These are phyloP conservation scores for Drosophila buzzatii DNA, from an alignment of 2,888 invertebrate genomes.

Conservation along the genomic window DNA sequence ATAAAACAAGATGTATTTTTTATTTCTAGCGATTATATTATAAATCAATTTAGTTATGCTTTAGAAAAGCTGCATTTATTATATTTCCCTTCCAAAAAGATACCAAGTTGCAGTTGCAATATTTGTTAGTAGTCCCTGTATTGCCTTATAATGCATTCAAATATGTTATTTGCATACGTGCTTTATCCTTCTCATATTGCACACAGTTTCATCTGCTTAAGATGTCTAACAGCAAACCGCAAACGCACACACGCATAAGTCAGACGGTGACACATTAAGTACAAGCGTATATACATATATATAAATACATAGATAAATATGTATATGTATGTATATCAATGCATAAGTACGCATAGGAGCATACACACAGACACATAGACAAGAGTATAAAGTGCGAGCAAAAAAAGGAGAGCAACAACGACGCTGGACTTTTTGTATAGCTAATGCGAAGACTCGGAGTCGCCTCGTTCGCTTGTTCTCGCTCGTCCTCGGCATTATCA, in stretches of 20 bases:
- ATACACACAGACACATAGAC: neutral
- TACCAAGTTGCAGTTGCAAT: neutral
- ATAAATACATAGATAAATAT: neutral
- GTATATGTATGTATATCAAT: neutral
- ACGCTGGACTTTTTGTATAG: slow-evolving; percentile 30
- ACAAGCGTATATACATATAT: neutral
- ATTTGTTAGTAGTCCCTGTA: neutral
- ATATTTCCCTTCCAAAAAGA: neutral
- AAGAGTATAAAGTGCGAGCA: slow-evolving; percentile 14
- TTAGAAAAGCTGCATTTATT: neutral
- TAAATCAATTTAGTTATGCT: neutral
- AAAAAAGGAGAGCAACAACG: slow-evolving; percentile 24
- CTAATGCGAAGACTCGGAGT: slow-evolving; percentile 42
- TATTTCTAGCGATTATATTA: neutral
- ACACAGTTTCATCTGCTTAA: slow-evolving; percentile 37
- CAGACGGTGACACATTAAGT: slow-evolving; percentile 10
- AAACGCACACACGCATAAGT: slow-evolving; percentile 9
- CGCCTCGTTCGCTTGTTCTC: slow-evolving; percentile 10
- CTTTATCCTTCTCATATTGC: slow-evolving; percentile 1
- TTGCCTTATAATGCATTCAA: neutral
- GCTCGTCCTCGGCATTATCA: slow-evolving; percentile 21
- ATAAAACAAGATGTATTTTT: too few species aligned
- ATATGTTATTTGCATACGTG: neutral
- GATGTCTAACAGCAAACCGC: slow-evolving; percentile 44
- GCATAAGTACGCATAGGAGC: neutral